Conservation (phyloP, 1,140 invertebrate species). For the Drosophila kurseongensis region DNA sequence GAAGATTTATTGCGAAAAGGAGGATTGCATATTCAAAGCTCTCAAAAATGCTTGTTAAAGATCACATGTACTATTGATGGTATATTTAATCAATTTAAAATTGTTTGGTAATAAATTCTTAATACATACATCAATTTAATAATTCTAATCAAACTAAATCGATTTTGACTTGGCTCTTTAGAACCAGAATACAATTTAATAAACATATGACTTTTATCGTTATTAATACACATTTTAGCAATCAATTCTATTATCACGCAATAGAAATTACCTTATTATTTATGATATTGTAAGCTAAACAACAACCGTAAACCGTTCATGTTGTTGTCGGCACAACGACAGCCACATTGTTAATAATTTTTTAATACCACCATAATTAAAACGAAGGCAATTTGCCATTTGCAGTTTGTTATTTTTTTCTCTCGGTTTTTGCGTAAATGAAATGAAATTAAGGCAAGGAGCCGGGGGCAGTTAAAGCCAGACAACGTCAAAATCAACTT, state of each 20-base stretch:
- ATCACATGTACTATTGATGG: too few species aligned
- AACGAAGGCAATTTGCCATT: constrained; percentile 75
- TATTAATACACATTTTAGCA: not conserved
- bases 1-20: not conserved
- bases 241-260: constrained; percentile 25
- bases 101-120: too few species aligned
- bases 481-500: constrained; percentile 65
- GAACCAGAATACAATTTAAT: not conserved
- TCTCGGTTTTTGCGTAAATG: constrained; percentile 57
- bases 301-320: constrained; percentile 12
- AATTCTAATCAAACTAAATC: too few species aligned
- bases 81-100: too few species aligned
- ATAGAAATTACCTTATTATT: constrained; percentile 30
- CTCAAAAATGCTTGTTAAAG: not conserved
- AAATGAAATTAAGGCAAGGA: constrained; percentile 71
- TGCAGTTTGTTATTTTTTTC: constrained; percentile 28
- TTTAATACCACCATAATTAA: constrained; percentile 78
- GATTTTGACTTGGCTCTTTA: not conserved
- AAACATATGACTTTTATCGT: not conserved
- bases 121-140: too few species aligned
- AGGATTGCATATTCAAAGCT: not conserved
- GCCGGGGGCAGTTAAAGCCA: constrained; percentile 18
- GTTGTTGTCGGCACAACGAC: constrained; percentile 41
- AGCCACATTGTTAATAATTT: constrained; percentile 72
- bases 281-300: constrained; percentile 23